Base-by-base conservation (phyloP, 1,140 invertebrate species). In the Lycorma delicatula region DNA sequence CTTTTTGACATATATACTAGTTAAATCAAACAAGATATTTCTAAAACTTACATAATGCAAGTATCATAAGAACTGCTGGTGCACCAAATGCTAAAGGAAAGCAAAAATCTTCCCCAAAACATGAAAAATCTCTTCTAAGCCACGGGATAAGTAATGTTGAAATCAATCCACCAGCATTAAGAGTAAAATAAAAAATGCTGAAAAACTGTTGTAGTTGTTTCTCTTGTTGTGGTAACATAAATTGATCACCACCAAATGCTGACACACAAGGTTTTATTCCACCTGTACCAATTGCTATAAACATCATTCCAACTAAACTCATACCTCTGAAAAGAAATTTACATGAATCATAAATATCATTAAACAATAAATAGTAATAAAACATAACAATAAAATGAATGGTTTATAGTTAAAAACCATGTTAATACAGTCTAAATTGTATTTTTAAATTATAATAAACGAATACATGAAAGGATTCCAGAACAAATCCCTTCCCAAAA, bases 261-360 rank as follows among this genome's bases (percentile, higher is more conserved):
- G 91, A 83, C 0, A 98, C 95, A 70, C 94, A 98, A 0, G 97
- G 94, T 70, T 99, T 99, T 65, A 99, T 98, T 2, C 96, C 93
- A 9, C 94, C 97, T 0, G 92, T 94, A 1, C 93, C 93, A 13
- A 94, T 54, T 2, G 91, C 91, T 61, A 97, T 92, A 12, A 95
- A 72, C 0, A 84, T 63, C 55, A 96, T 72, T 0, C 91, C 92
- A 16, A 90, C 7, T 6, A 93, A 77, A 1, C 87, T 84, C 28
- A 90, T 79, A 58, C 72, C 75, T 63, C 85, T 87, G 75, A 26
- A 77, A 76, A n/a, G n/a, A n/a, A n/a, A n/a, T n/a, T n/a, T n/a
- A n/a, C n/a, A n/a, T n/a, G n/a, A n/a, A n/a, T n/a, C n/a, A n/a
- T n/a, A n/a, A n/a, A n/a, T n/a, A n/a, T n/a, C n/a, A n/a, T n/a